Conservation (phyloP, 2,113 vertebrate genomes). For the Synchiropus splendidus region DNA sequence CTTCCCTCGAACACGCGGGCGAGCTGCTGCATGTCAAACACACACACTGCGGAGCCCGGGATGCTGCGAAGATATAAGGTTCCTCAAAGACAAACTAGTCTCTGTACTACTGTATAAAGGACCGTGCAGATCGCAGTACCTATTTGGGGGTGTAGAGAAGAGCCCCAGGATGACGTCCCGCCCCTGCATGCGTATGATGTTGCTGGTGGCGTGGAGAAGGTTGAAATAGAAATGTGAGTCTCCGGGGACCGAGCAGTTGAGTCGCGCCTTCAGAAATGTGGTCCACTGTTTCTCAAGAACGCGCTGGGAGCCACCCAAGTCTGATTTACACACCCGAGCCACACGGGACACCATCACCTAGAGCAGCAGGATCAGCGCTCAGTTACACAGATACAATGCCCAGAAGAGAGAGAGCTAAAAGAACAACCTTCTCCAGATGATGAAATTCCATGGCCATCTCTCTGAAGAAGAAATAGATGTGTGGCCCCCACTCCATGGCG, state of each 20-base stretch:
- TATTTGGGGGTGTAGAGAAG: conserved; percentile 92
- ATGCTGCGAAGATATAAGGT: conserved; percentile 66
- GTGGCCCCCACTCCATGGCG: conserved; percentile 85
- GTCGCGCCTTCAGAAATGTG: conserved; percentile 90
- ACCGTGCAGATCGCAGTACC: conserved; percentile 54
- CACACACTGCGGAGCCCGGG: conserved; percentile 88
- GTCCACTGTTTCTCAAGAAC: conserved; percentile 98
- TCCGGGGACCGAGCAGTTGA: conserved; percentile 94
- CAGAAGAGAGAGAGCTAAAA: not conserved
- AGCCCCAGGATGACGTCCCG: conserved; percentile 82
- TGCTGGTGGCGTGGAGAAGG: conserved; percentile 83
- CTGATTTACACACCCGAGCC: conserved; percentile 90
- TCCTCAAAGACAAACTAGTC: no score
- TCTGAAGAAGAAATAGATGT: conserved; percentile 97
- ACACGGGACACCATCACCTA: conserved; percentile 93
- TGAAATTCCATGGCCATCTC: conserved; percentile 98
- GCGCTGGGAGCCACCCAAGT: conserved; percentile 86
- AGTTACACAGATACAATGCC: not conserved
- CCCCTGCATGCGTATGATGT: conserved; percentile 81
- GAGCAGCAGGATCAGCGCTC: fast-evolving
- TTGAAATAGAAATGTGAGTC: conserved; percentile 98
- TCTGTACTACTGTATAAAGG: no score
- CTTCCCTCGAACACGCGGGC: conserved; percentile 84
- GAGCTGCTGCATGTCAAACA: conserved; percentile 92
- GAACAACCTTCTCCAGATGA: conserved; percentile 89